Evolutionary conservation across 2,888 invertebrate species (phyloP).

Genomic region (Morpho achilles): DNA sequence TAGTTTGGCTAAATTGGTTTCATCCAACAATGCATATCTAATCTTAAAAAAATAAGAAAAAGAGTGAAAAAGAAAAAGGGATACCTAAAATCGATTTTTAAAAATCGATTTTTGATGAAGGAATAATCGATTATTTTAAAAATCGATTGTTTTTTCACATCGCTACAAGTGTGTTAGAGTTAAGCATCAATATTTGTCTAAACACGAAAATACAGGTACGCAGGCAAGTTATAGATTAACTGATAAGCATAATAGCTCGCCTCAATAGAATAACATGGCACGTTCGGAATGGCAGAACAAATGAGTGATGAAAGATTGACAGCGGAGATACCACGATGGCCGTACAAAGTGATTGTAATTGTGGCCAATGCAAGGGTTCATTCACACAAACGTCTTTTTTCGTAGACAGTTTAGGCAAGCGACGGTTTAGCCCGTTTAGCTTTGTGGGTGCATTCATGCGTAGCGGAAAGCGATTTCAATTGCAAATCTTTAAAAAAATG

Average conservation of each 20-base stretch:
- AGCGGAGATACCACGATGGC: constrained; percentile 25
- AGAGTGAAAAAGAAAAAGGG: too few species aligned
- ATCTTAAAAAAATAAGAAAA: not conserved
- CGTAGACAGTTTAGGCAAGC: too few species aligned
- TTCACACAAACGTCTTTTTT: constrained; percentile 9
- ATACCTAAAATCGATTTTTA: too few species aligned
- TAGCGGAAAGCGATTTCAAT: not conserved
- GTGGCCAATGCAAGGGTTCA: constrained; percentile 22
- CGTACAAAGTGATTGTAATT: constrained; percentile 24
- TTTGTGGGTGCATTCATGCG: not conserved
- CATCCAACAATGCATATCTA: too few species aligned
- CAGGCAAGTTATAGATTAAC: constrained; percentile 30
- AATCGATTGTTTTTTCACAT: too few species aligned
- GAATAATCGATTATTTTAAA: too few species aligned
- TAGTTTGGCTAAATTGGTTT: too few species aligned
- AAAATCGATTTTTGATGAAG: too few species aligned
- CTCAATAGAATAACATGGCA: constrained; percentile 31
- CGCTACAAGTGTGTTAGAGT: not conserved
- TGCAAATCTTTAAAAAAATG: too few species aligned
- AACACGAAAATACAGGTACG: constrained; percentile 21
- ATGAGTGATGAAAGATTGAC: constrained; percentile 38
- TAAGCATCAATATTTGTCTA: constrained; percentile 21
- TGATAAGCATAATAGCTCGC: constrained; percentile 33
- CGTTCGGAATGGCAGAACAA: constrained; percentile 33
- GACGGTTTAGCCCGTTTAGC: too few species aligned